Percentiles rank a stretch among this genome's conserved stretches.
Evolutionary conservation across 1,140 invertebrate genomes (phyloP).

Genomic region (Drosophila mauritiana): DNA sequence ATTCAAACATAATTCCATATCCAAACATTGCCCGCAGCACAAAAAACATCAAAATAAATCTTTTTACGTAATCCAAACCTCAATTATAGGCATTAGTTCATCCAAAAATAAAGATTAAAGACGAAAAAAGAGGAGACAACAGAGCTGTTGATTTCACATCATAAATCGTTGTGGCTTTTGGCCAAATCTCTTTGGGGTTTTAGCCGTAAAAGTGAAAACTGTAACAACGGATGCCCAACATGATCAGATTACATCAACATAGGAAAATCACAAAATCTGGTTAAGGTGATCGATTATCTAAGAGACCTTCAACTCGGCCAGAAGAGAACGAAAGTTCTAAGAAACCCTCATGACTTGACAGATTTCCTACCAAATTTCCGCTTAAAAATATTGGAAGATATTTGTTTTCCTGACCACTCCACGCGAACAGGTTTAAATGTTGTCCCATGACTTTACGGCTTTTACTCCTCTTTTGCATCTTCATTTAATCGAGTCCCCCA

Average conservation of each 20-base stretch:
- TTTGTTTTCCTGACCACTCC: conserved; percentile 49
- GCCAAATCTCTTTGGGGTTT: conserved; percentile 45
- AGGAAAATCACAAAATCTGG: conserved; percentile 14
- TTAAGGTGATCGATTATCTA: conserved; percentile 38
- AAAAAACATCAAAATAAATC: conserved; percentile 46
- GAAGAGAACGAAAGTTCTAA: conserved; percentile 15
- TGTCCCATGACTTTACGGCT: conserved; percentile 67
- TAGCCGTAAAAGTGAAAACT: conserved; percentile 71
- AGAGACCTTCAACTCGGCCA: conserved; percentile 16
- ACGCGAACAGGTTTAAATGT: conserved; percentile 74
- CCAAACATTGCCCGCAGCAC: conserved; percentile 36
- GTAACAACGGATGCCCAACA: conserved; percentile 59
- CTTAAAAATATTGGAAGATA: neutral
- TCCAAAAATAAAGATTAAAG: conserved; percentile 50
- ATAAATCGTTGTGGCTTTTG: conserved; percentile 66
- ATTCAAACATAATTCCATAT: conserved; percentile 29
- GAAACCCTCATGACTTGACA: conserved; percentile 31
- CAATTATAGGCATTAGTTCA: conserved; percentile 74
- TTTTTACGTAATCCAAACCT: conserved; percentile 55
- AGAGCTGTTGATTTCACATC: conserved; percentile 58
- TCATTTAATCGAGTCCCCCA: conserved; percentile 62
- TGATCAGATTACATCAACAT: conserved; percentile 45
- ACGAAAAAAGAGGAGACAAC: conserved; percentile 37
- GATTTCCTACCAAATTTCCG: neutral
- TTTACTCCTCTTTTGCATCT: conserved; percentile 76